Conservation (phyloP, 2,888 invertebrate species). For the Drosophila histrio region DNA sequence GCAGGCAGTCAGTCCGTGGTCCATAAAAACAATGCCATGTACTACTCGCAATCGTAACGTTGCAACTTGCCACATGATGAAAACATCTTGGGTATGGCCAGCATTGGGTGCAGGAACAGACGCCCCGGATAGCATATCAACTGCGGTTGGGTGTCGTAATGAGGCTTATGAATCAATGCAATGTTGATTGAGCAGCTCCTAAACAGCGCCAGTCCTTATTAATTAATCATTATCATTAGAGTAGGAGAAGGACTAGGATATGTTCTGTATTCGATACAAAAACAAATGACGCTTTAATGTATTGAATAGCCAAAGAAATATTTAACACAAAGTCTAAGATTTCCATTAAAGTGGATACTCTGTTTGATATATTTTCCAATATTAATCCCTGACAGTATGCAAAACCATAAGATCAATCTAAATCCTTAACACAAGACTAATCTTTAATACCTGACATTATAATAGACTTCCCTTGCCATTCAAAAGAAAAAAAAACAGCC, state of each 20-base stretch:
- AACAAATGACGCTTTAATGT: background rate
- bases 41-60: slow-evolving; percentile 20
- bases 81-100: slow-evolving; percentile 51
- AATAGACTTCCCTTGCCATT: background rate
- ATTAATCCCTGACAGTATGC: background rate
- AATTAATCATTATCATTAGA: slow-evolving; percentile 25
- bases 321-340: background rate
- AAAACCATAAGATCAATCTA: background rate
- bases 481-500: background rate
- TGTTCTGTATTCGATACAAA: background rate
- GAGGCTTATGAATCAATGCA: slow-evolving; percentile 73
- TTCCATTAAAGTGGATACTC: no score
- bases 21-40: slow-evolving; percentile 35
- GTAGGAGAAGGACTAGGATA: background rate
- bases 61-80: slow-evolving; percentile 39
- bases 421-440: background rate
- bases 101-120: slow-evolving; percentile 38
- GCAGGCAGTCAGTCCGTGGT: slow-evolving; percentile 13
- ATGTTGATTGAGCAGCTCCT: slow-evolving; percentile 67
- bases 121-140: slow-evolving; percentile 37
- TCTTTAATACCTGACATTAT: no score
- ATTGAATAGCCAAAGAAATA: background rate
- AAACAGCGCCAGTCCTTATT: slow-evolving; percentile 36
- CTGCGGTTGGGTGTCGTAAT: slow-evolving; percentile 67
- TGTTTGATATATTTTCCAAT: no score